Percentiles rank a stretch among this genome's conserved stretches.
Conservation (phyloP, 2,888 invertebrate species). For the Isoperla grammatica region DNA sequence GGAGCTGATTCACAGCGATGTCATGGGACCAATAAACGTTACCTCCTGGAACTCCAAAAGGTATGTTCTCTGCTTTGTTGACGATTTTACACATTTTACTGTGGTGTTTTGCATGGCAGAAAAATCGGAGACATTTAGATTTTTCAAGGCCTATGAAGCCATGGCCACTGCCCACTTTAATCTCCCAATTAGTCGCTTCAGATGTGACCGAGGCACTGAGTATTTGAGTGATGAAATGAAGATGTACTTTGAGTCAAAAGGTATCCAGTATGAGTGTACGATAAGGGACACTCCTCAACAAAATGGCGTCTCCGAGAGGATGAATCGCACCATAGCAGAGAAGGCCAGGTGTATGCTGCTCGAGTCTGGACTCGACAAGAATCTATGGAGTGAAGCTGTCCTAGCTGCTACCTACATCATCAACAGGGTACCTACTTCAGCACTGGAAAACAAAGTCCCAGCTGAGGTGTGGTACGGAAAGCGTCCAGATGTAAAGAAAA, state of each 20-base stretch:
- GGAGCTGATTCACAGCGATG: conserved; percentile 32
- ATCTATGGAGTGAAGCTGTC: too few relatives aligned
- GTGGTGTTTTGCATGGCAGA: conserved; percentile 26
- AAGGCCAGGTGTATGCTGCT: conserved; percentile 35
- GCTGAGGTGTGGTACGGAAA: background rate
- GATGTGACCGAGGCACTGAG: conserved; percentile 38
- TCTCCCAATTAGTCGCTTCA: conserved; percentile 32
- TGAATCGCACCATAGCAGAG: conserved; percentile 37
- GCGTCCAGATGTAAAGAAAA: background rate
- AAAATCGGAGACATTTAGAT: conserved; percentile 29
- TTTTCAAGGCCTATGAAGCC: conserved; percentile 32
- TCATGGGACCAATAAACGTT: conserved; percentile 31
- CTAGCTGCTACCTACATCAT: too few relatives aligned
- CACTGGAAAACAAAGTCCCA: background rate
- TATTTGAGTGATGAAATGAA: conserved; percentile 37
- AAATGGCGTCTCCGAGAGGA: conserved; percentile 41
- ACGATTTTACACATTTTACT: conserved; percentile 31
- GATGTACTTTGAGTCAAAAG: conserved; percentile 36
- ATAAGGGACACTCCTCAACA: conserved; percentile 41
- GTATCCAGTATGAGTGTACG: conserved; percentile 40
- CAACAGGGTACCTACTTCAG: too few relatives aligned
- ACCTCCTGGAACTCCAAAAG: conserved; percentile 24
- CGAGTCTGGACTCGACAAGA: conserved; percentile 32
- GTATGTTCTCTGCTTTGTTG: conserved; percentile 31
- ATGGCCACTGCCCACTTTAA: conserved; percentile 32